Evolutionary conservation across 1,140 invertebrate genomes (phyloP).

Genomic region (Galleria mellonella): DNA sequence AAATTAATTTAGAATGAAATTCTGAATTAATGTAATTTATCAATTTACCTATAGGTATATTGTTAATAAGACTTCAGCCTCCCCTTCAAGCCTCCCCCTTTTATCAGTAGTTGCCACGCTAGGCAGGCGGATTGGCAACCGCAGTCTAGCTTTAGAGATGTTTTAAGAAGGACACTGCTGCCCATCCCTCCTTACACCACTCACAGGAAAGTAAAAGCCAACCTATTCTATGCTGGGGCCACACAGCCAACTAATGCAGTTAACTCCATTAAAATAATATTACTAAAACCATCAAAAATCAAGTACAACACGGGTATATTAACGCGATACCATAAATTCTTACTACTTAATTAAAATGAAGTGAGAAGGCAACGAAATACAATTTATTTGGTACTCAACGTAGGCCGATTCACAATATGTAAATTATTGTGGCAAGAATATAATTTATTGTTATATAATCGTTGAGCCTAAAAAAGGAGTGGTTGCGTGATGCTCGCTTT

Average conservation of each 20-base stretch:
- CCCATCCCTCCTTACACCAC: not conserved
- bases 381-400: conserved; percentile 63
- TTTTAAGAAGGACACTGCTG: no score
- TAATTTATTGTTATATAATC: conserved; percentile 68
- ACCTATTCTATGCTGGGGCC: no score
- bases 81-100: no score
- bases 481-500: conserved; percentile 43
- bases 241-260: not conserved
- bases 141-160: no score
- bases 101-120: no score
- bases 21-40: not conserved
- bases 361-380: conserved; percentile 63
- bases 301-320: conserved; percentile 7
- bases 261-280: not conserved
- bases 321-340: conserved; percentile 15
- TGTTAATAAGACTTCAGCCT: no score
- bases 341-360: conserved; percentile 50
- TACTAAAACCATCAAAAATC: conserved; percentile 3
- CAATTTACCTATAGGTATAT: not conserved
- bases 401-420: conserved; percentile 47
- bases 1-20: not conserved
- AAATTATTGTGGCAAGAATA: conserved; percentile 50
- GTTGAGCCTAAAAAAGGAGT: conserved; percentile 41
- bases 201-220: no score
- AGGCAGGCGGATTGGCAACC: no score